A percentile compares a stretch with the other conserved stretches of the same genome.
Conservation (phyloP, 2,888 invertebrate genomes). For the Phoenoteleia sp. region DNA sequence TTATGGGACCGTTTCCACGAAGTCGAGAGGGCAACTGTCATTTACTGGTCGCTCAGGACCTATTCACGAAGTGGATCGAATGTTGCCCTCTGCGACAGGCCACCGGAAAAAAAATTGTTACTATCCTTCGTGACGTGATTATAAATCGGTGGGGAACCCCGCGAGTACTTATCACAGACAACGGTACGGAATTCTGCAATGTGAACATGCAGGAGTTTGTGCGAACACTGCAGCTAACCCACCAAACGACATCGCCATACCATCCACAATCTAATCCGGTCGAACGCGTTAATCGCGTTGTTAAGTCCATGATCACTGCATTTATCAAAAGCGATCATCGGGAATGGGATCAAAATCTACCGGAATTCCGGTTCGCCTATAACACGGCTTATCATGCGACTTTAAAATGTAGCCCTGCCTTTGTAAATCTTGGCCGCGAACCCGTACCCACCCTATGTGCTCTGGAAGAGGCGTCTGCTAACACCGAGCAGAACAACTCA, state of each 20-base stretch:
- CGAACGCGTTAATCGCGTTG: neutral
- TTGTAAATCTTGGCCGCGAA: neutral
- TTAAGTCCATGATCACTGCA: neutral
- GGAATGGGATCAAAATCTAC: neutral
- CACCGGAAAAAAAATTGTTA: constrained; percentile 21
- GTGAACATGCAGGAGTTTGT: neutral
- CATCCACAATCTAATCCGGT: neutral
- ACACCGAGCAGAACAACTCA: too few species aligned
- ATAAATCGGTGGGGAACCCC: constrained; percentile 71
- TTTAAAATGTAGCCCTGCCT: neutral
- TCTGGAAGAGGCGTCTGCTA: too few species aligned
- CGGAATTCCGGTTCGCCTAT: neutral
- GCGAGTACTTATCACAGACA: constrained; percentile 67
- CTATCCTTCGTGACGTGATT: constrained; percentile 58
- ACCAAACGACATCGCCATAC: too few species aligned
- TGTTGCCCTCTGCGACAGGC: constrained; percentile 29
- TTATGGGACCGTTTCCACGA: constrained; percentile 71
- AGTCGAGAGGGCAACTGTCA: neutral
- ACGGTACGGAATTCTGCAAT: constrained; percentile 71
- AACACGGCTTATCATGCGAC: neutral
- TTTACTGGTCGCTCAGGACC: constrained; percentile 13
- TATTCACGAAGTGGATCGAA: constrained; percentile 55
- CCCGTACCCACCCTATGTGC: neutral
- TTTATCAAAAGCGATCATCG: neutral
- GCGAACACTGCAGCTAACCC: neutral